Percentiles rank a stretch among this genome's conserved stretches.
phyloP scores from a whole-genome alignment of 2,888 invertebrate species.

The Drosophila tanythrix region DNA sequence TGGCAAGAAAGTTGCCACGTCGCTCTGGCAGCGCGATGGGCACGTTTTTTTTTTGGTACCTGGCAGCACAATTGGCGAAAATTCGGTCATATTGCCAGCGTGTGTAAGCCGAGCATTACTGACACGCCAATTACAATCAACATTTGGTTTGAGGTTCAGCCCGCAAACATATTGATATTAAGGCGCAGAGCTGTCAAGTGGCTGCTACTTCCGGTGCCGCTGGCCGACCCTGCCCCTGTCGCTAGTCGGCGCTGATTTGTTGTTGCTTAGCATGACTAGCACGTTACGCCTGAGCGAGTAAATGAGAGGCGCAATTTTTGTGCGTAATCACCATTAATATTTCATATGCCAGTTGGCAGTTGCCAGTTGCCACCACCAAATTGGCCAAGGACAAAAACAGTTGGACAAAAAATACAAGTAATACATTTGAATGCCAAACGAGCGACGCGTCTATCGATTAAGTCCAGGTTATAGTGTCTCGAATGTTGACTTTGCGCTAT shows the following conservation, averaged over 20 bases:
- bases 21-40: not conserved
- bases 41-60: no score
- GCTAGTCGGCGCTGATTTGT: constrained; percentile 27
- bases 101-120: not conserved
- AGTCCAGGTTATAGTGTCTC: not conserved
- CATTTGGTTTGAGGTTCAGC: constrained; percentile 16
- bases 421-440: constrained; percentile 24
- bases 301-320: constrained; percentile 28
- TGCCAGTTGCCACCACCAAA: constrained; percentile 18
- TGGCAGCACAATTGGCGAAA: not conserved
- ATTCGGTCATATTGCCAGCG: not conserved
- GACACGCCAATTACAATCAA: constrained; percentile 29
- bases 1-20: not conserved
- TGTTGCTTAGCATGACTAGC: constrained; percentile 31
- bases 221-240: not conserved
- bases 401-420: not conserved
- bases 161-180: constrained; percentile 16
- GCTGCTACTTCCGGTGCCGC: not conserved
- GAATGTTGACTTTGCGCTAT: not conserved
- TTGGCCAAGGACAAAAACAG: constrained; percentile 27
- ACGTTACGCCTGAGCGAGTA: not conserved
- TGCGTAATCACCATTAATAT: constrained; percentile 45
- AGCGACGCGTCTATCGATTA: constrained; percentile 20
- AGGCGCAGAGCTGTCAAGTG: constrained; percentile 27
- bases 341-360: constrained; percentile 31